Evolutionary conservation across 2,797 vertebrate species (phyloP), one percentile per base, ranked within the genome.

Genomic region (Alca torda): DNA sequence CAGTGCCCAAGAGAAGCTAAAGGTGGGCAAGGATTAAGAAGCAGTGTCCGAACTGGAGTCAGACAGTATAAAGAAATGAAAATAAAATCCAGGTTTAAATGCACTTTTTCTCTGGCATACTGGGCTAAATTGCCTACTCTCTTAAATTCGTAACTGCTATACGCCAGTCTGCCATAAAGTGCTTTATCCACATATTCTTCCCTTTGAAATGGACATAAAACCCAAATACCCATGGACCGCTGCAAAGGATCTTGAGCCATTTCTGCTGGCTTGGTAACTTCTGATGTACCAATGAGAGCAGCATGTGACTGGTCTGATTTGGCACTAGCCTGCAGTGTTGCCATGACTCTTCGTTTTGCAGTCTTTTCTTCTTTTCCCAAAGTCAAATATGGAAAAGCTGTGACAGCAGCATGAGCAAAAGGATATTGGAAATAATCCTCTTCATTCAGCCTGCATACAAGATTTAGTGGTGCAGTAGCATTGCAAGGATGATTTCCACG

Each of bases 401-500:
- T 63, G 84, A 94, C 82, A 97, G 89, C 89, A 97, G 92, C 84
- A 82, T 76, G 77, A 95, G 95, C 88, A 93, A 89, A 95, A 92
- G 89, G 93, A 79, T 97, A 93, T 92, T 91, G 93, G 93, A 97
- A 97, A 86, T 96, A 96, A 97, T 95, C 95, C 94, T 94, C 94
- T 90, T 96, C 90, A 33, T 93, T 96, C 89, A 93, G 92, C 87
- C 76, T 53, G 90, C 79, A 79, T 18, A 87, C 82, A 70, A 96
- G 95, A 93, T 96, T 91, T 96, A 97, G 87, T 93, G 92, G 83
- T 82, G 73, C 80, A 73, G 79, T 57, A 93, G 85, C 96, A 97
- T 97, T 96, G 94, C 96, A 93, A 88, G 84, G 89, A 96, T 97
- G 96, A 97, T 97, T 97, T 97, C 96, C 94, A 96, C 3, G 37